Evolutionary conservation across 2,113 vertebrate genomes (phyloP).

Genomic region (Procapra przewalskii): DNA sequence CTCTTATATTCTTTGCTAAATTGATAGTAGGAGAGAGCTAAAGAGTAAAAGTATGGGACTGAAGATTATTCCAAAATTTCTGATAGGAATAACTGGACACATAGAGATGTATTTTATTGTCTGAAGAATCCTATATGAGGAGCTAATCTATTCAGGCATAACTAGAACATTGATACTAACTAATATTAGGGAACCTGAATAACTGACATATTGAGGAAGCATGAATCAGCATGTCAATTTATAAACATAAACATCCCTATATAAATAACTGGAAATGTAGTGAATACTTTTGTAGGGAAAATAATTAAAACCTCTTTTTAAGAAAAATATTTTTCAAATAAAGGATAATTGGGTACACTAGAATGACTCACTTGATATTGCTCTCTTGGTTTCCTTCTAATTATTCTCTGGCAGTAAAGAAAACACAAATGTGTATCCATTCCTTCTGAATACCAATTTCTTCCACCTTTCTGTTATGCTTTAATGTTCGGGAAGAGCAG

Average conservation of each 20-base stretch:
- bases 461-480: not conserved
- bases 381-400: slow-evolving; percentile 49
- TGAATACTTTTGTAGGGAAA: not conserved
- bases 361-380: slow-evolving; percentile 31
- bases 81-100: not conserved
- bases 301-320: slow-evolving; percentile 24
- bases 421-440: not conserved
- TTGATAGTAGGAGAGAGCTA: not conserved
- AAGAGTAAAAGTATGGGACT: not conserved
- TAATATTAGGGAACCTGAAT: not conserved
- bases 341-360: slow-evolving; percentile 1
- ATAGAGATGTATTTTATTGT: not conserved
- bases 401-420: slow-evolving; percentile 26
- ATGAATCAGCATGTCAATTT: not conserved
- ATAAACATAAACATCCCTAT: not conserved
- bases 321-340: slow-evolving; percentile 49
- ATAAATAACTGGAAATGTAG: slow-evolving; percentile 14
- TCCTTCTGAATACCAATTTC: slow-evolving; percentile 22
- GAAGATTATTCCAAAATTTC: not conserved
- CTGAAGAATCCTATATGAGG: not conserved
- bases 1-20: not conserved
- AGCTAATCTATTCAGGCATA: not conserved
- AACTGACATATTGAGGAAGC: not conserved
- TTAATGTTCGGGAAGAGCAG: not conserved
- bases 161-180: not conserved